phyloP scores from a whole-genome alignment of 2,888 invertebrate genomes.

The Chrysopilus asiliformis region DNA sequence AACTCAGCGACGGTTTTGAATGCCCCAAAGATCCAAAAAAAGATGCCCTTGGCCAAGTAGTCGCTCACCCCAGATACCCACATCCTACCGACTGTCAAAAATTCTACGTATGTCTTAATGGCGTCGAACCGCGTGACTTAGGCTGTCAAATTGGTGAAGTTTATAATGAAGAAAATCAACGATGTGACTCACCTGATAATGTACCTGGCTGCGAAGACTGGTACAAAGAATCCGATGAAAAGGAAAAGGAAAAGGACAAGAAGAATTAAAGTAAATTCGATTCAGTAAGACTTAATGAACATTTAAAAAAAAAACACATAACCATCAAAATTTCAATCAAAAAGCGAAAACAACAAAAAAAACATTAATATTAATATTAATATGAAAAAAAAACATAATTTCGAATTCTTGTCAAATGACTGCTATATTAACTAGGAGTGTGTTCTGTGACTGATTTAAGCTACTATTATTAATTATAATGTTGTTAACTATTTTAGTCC shows the following conservation, averaged over 20 bases:
- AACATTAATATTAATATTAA: no score
- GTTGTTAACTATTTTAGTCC: no score
- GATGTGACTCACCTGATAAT: slow-evolving; percentile 82
- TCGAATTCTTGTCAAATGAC: no score
- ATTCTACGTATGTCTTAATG: slow-evolving; percentile 82
- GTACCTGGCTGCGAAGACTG: slow-evolving; percentile 85
- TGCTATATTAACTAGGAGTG: no score
- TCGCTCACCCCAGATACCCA: slow-evolving; percentile 73
- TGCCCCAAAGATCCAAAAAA: slow-evolving; percentile 58
- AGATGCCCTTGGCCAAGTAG: slow-evolving; percentile 54
- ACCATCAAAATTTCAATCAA: no score
- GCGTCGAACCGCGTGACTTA: slow-evolving; percentile 72
- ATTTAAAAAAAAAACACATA: no score
- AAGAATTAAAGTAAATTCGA: slow-evolving; percentile 1
- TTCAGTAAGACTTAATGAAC: no score
- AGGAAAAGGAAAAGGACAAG: slow-evolving; percentile 21
- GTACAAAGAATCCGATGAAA: slow-evolving; percentile 71
- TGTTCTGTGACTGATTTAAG: no score
- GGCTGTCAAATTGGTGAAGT: slow-evolving; percentile 78
- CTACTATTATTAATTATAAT: no score
- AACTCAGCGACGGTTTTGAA: slow-evolving; percentile 47
- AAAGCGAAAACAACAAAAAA: background rate
- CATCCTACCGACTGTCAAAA: slow-evolving; percentile 82
- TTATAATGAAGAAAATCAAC: slow-evolving; percentile 75
- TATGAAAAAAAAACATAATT: no score